Conservation (phyloP, 1,140 invertebrate genomes). For the Zaprionus lachaisei region DNA sequence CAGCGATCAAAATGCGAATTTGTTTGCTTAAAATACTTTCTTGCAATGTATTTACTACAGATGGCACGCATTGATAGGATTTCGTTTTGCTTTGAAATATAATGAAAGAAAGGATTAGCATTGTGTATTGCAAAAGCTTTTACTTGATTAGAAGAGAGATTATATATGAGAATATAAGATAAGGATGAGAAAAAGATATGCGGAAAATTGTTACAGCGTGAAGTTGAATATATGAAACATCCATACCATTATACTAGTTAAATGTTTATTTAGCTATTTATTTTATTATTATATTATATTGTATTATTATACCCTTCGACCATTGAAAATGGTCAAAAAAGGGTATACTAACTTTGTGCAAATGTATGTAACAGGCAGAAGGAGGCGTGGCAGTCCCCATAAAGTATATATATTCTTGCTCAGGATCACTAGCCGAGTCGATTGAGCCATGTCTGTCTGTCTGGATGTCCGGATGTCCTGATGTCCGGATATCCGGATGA, state of each 20-base stretch:
- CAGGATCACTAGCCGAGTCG: too few species aligned
- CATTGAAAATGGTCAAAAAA: too few species aligned
- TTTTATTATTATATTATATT: too few species aligned
- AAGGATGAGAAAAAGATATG: background rate
- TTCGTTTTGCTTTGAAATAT: background rate
- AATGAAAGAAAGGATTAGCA: background rate
- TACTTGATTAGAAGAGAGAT: background rate
- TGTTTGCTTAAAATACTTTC: background rate
- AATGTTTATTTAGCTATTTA: background rate
- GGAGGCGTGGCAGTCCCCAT: too few species aligned
- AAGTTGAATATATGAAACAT: background rate
- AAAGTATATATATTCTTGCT: too few species aligned
- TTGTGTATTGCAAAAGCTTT: background rate
- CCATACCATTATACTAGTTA: background rate
- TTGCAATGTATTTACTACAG: background rate
- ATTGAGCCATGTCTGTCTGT: too few species aligned
- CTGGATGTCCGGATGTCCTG: too few species aligned
- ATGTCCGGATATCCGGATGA: too few species aligned
- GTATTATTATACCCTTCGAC: too few species aligned
- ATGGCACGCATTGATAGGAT: background rate
- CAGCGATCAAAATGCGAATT: conserved; percentile 1
- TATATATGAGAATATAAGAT: too few species aligned
- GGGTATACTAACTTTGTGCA: too few species aligned
- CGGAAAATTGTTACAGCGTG: background rate
- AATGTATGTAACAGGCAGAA: too few species aligned